These are phyloP conservation scores for Atrina japonica DNA, from an alignment of 2,888 invertebrate species.

Conservation along the genomic window DNA sequence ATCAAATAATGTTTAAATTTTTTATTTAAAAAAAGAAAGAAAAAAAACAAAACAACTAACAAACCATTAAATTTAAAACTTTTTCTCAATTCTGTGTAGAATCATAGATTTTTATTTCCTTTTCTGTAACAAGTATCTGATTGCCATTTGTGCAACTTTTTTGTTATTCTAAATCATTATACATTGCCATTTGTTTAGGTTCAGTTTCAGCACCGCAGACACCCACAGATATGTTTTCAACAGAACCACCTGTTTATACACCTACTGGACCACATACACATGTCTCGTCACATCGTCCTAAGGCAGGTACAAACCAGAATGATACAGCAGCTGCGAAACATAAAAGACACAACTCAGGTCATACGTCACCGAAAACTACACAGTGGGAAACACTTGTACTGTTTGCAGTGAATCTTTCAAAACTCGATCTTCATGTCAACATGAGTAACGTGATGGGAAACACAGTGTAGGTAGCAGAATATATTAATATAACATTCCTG, in stretches of 20 bases:
- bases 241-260: neutral
- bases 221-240: constrained; percentile 52
- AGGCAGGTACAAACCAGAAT: constrained; percentile 8
- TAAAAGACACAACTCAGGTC: constrained; percentile 42
- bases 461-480: constrained; percentile 86
- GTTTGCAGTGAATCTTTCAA: constrained; percentile 97
- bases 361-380: constrained; percentile 35
- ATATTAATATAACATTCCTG: too few species aligned
- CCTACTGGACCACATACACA: constrained; percentile 4
- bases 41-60: too few species aligned
- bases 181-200: too few species aligned
- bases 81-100: too few species aligned
- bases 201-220: constrained; percentile 59
- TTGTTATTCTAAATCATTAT: too few species aligned
- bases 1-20: too few species aligned
- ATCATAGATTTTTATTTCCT: too few species aligned
- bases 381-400: constrained; percentile 96
- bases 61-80: too few species aligned
- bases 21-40: too few species aligned
- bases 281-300: too few species aligned
- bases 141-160: too few species aligned
- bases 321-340: constrained; percentile 38
- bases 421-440: constrained; percentile 98
- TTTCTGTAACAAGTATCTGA: too few species aligned
- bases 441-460: constrained; percentile 99